These are phyloP conservation scores for Festucalex cinctus DNA, from an alignment of 2,113 vertebrate species.

Conservation along the genomic window DNA sequence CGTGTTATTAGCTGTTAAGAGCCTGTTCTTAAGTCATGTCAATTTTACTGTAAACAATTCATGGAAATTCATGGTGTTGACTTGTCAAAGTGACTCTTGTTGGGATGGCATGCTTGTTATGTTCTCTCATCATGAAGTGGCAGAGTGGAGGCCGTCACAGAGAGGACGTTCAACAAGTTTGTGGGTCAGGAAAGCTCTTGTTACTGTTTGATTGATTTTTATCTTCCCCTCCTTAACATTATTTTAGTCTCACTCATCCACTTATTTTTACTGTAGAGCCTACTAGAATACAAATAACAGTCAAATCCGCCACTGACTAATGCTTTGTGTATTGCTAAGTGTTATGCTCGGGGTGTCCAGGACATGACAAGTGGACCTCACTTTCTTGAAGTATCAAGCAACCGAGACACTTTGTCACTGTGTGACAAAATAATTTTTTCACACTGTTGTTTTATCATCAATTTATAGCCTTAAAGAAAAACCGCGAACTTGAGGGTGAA, in stretches of 20 bases:
- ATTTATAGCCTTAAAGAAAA: background rate
- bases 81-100: background rate
- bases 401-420: no score
- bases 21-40: constrained; percentile 15
- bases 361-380: background rate
- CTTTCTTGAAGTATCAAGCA: background rate
- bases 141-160: background rate
- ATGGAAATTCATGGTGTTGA: background rate
- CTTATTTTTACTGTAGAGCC: constrained; percentile 2
- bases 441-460: background rate
- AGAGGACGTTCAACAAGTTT: background rate
- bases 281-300: constrained; percentile 5
- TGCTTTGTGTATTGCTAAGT: constrained; percentile 2
- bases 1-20: background rate
- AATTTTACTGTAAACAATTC: background rate
- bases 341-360: background rate
- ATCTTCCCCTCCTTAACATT: constrained; percentile 8
- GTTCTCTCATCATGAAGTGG: background rate
- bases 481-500: background rate
- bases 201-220: constrained; percentile 7
- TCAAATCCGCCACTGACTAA: constrained; percentile 3
- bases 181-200: constrained; percentile 2
- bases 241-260: constrained; percentile 16
- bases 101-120: background rate
- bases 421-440: background rate